A percentile compares a stretch with the other conserved stretches of the same genome.
Conservation (phyloP, 2,797 vertebrate genomes). For the Sciurus vulgaris region DNA sequence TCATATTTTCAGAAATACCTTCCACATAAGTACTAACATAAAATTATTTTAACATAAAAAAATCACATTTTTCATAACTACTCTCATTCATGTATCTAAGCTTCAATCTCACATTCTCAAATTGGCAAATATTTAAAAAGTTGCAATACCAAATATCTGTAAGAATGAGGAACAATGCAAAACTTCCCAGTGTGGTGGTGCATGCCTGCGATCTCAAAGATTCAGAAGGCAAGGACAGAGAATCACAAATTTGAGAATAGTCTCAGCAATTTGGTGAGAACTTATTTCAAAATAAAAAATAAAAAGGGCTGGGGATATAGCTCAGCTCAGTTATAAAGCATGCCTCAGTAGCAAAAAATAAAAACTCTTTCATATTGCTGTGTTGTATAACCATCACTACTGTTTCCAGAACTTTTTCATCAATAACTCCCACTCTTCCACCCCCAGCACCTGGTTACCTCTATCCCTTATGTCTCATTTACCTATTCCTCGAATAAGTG, state of each 20-base stretch:
- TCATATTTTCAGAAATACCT: conserved; percentile 30
- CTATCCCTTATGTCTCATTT: neutral
- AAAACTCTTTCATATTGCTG: neutral
- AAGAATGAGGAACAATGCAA: conserved; percentile 1
- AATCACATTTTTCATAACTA: conserved; percentile 20
- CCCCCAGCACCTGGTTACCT: neutral
- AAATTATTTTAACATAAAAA: conserved; percentile 60
- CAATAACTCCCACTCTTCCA: neutral
- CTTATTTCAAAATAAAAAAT: too few relatives aligned
- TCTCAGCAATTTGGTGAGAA: too few relatives aligned
- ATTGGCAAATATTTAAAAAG: conserved; percentile 5
- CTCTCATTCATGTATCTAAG: neutral
- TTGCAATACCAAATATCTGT: neutral
- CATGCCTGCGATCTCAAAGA: too few relatives aligned
- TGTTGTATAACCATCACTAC: neutral
- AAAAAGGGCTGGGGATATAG: too few relatives aligned
- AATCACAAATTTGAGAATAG: too few relatives aligned
- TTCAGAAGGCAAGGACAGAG: too few relatives aligned
- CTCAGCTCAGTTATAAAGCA: too few relatives aligned
- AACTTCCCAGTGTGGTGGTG: neutral
- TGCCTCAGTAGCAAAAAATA: too few relatives aligned
- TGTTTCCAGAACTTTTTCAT: neutral
- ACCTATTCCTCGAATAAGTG: neutral
- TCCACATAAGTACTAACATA: conserved; percentile 27
- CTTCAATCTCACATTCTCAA: conserved; percentile 28